A percentile compares a stretch with the other conserved stretches of the same genome.
phyloP scores from a whole-genome alignment of 1,140 invertebrate species.

The Scaptomyza pallida region DNA sequence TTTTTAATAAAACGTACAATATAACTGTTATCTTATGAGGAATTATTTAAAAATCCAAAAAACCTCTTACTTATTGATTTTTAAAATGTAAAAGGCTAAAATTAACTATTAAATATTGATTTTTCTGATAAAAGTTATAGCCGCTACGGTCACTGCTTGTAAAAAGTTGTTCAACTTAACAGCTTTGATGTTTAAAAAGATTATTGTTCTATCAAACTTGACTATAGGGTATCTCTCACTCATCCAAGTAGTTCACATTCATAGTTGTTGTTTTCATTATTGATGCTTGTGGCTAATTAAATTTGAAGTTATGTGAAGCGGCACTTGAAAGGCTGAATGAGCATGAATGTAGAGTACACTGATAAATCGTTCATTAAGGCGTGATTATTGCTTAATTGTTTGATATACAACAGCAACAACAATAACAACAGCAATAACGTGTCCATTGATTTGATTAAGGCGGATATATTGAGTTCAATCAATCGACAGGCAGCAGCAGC shows the following conservation, averaged over 20 bases:
- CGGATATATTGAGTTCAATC: slow-evolving; percentile 63
- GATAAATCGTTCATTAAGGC: slow-evolving; percentile 70
- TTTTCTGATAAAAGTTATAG: too few relatives aligned
- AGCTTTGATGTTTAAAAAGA: too few relatives aligned
- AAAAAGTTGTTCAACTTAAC: too few relatives aligned
- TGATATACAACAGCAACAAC: slow-evolving; percentile 41
- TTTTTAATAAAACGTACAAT: too few relatives aligned
- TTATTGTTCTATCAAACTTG: too few relatives aligned
- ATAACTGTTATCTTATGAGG: too few relatives aligned
- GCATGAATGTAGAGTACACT: slow-evolving; percentile 34
- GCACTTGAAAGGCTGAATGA: slow-evolving; percentile 75
- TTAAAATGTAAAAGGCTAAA: too few relatives aligned
- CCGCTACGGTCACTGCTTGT: too few relatives aligned
- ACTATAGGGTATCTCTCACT: background rate
- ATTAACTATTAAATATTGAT: too few relatives aligned
- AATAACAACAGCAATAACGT: too few relatives aligned
- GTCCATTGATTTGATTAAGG: slow-evolving; percentile 45
- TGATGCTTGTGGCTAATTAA: slow-evolving; percentile 68
- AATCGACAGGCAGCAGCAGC: background rate
- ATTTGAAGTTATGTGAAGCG: slow-evolving; percentile 51
- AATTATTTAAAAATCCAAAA: too few relatives aligned
- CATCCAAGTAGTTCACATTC: background rate
- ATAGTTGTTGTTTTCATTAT: background rate
- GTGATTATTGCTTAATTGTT: slow-evolving; percentile 81
- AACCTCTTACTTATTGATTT: too few relatives aligned